Base-by-base conservation (phyloP, 2,113 vertebrate genomes). In the Salvelinus alpinus region DNA sequence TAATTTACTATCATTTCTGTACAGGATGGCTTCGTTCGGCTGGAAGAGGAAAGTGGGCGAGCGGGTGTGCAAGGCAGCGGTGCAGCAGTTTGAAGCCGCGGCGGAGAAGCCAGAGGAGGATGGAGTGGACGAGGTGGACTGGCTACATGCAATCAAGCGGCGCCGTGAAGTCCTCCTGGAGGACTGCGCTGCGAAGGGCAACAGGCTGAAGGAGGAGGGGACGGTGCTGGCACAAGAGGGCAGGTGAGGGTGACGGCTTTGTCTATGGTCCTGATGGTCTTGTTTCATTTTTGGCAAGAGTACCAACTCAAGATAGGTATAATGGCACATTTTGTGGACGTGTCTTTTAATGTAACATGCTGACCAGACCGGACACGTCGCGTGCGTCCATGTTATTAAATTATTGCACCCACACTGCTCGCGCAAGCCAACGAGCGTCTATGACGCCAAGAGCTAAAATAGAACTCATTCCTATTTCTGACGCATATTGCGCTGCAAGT, bases 31-130 rank as follows among this genome's bases (percentile, higher is more conserved):
- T 68, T 98, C 97, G 2, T 99, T 99, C 85, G 95, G 96, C 6
- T 99, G 97, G 97, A 99, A 98, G 88, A 95, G 95, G 76, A 98
- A 96, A 85, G 95, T 94, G 6, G 97, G 97, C 0, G 97, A 99
- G 87, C 97, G 94, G 78, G 97, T 99, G 38, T 98, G 95, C 0
- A 98, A 94, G 87, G 89, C 90, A 3, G 94, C 87, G 6, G 94
- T 95, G 5, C 95, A 95, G 89, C 94, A 95, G n/a, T 99, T 99
- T 79, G 95, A 96, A 82, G 93, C 94, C 0, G 95, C 96, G 73
- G 93, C 94, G 0, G 87, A 91, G 72, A 80, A 87, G 66, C 92
- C 93, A 0, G 88, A 92, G 75, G 93, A 94, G 9, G 85, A 83
- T 7, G 88, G 77, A 3, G 59, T 48, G 2, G 57, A 22, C 2